Evolutionary conservation across 2,888 invertebrate genomes (phyloP), one percentile per base, ranked within the genome.

Genomic region (Noctua fimbriata): DNA sequence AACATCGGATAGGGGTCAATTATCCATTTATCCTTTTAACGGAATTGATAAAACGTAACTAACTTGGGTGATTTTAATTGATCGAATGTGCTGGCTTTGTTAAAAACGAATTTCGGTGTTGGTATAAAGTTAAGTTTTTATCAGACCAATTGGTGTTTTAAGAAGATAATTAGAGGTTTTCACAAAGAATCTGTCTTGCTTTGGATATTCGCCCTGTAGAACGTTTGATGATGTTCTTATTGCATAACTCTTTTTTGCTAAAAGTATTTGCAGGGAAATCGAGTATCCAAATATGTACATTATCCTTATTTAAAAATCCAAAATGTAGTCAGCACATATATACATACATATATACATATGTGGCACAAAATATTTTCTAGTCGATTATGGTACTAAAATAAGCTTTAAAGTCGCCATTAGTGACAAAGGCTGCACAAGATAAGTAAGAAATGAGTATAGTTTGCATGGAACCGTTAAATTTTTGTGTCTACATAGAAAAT

Each of bases 11-110:
- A 95, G 96, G 96, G 96, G 96, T 96, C 97, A 96, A 97, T 97
- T 96, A 96, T 95, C 96, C 96, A 96, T 96, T 97, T 96, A 97
- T 96, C 96, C 96, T 94, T 95, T 97, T 97, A 96, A 96, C 96
- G 91, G 94, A 97, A 97, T 97, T 96, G 96, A 96, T 96, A 96
- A 96, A 97, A 97, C 95, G 96, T 93, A 95, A 94, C 96, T 92
- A 95, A 95, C 94, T 94, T 92, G 94, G 95, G 93, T 94, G 94
- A 94, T 94, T 96, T 96, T 96, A 96, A 96, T 96, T 96, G 95
- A 95, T 95, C 92, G 87, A 95, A 94, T 94, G 94, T 93, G 92
- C 91, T 94, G 91, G 92, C 91, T 91, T 91, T 92, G 93, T 95
- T 95, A 94, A 95, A 94, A 95, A 94, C 93, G 91, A 93, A 95